These are phyloP conservation scores for Athalia rosae DNA, from an alignment of 2,888 invertebrate species.

Conservation along the genomic window DNA sequence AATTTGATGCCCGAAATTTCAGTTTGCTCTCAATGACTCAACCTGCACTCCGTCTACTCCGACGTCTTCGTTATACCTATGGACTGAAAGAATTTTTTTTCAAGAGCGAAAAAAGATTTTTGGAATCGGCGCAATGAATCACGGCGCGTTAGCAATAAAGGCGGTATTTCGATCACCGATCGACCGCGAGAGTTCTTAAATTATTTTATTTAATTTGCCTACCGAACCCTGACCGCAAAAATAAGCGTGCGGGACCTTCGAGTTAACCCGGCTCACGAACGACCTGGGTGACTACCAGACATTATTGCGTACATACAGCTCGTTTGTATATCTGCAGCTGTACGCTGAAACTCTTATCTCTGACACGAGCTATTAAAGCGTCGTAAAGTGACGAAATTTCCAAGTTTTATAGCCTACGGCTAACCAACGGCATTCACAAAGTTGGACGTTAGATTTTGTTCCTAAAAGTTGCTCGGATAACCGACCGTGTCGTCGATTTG, in stretches of 20 bases:
- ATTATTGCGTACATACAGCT: neutral
- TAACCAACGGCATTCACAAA: conserved; percentile 8
- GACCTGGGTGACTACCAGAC: conserved; percentile 8
- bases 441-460: neutral
- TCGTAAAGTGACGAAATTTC: conserved; percentile 20
- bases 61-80: too few relatives aligned
- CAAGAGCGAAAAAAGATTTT: neutral
- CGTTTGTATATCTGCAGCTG: conserved; percentile 21
- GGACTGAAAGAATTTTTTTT: neutral
- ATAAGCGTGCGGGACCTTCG: neutral
- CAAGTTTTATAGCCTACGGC: neutral
- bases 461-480: neutral
- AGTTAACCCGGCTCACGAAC: conserved; percentile 6
- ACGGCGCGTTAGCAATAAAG: neutral
- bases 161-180: neutral
- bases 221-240: neutral
- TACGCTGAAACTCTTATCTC: conserved; percentile 13
- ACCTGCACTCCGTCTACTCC: conserved; percentile 8
- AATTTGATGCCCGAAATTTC: neutral
- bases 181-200: neutral
- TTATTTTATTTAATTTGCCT: neutral
- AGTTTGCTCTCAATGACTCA: conserved; percentile 10
- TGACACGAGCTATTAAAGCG: conserved; percentile 16
- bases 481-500: too few relatives aligned
- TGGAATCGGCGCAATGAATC: neutral